Base-by-base conservation (phyloP, 1,140 invertebrate genomes). In the Pollicipes pollicipes region DNA sequence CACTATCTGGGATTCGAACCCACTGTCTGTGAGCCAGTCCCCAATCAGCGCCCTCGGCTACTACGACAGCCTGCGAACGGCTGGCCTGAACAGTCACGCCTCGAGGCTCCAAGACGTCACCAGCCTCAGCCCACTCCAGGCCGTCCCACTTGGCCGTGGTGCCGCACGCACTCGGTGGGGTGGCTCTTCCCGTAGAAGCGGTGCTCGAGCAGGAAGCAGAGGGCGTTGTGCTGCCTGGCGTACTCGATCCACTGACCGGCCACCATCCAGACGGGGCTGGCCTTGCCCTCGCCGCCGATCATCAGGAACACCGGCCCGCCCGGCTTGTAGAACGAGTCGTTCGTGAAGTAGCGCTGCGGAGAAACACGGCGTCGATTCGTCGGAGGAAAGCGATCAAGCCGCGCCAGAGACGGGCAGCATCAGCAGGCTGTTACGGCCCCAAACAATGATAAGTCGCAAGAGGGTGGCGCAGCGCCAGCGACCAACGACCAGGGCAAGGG, bases 181-280 rank as follows among this genome's bases (percentile, higher is more conserved):
- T 88, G 89, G 80, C 91, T 95, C 80, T 92, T 86, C 72, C 95
- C 95, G 84, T 97, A 97, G 80, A 85, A 97, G 70, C 94, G 84
- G 64, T 98, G 95, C 78, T 97, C 95, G 30, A 97, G 74, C 79
- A 88, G 86, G 64, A 97, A 88, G 73, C 89, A 90, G 3, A 94
- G 79, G 0, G 94, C 94, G 69, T 87, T 86, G 78, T 88, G 88
- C 72, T 86, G 80, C 76, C 88, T 83, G 0, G 90, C 92, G 83
- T 90, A 92, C 73, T 88, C 85, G 6, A 94, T 85, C 90, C 92
- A 95, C 72, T 86, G 80, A 26, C 92, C 93, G 77, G 88, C 83
- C 0, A 85, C 83, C 88, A 95, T 90, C 93, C 93, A 96, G 30
- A 78, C 76, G 27, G 81, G 77, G 73, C 78, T 78, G 10, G 81